A percentile compares a stretch with the other conserved stretches of the same genome.
Conservation (phyloP, 2,113 vertebrate genomes). For the Cyprinodon tularosa region DNA sequence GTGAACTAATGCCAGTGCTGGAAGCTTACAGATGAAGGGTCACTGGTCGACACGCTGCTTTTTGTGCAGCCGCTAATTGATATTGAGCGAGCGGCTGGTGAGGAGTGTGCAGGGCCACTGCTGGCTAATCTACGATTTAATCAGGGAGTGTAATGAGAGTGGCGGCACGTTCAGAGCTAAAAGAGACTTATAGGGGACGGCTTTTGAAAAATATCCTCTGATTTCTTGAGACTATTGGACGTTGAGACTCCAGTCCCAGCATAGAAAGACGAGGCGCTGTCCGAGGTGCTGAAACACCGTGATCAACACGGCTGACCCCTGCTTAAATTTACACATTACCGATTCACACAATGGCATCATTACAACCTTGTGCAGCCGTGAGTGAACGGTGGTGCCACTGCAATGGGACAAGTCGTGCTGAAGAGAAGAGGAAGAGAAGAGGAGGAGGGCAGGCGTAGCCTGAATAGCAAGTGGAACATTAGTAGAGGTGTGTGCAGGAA, state of each 20-base stretch:
- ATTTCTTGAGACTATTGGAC: slow-evolving; percentile 87
- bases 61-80: slow-evolving; percentile 91
- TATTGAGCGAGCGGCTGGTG: slow-evolving; percentile 99
- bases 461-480: slow-evolving; percentile 98
- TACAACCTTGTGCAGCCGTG: slow-evolving; percentile 84
- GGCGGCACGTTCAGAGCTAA: slow-evolving; percentile 98
- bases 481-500: slow-evolving; percentile 95
- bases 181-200: slow-evolving; percentile 99
- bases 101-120: slow-evolving; percentile 97
- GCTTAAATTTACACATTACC: slow-evolving; percentile 6
- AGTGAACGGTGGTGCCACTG: slow-evolving; percentile 86
- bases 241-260: slow-evolving; percentile 33
- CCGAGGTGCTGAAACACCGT: slow-evolving; percentile 48
- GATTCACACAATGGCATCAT: slow-evolving; percentile 70
- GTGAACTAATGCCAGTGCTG: slow-evolving; percentile 85
- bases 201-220: slow-evolving; percentile 97
- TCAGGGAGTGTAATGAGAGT: slow-evolving; percentile 99
- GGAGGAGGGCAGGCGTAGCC: slow-evolving; percentile 78
- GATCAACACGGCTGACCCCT: background rate
- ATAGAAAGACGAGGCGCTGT: slow-evolving; percentile 34
- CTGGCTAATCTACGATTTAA: slow-evolving; percentile 99
- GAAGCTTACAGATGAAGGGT: slow-evolving; percentile 82
- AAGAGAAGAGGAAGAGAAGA: slow-evolving; percentile 47
- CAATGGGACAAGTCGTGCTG: slow-evolving; percentile 83
- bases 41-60: slow-evolving; percentile 85